Base-by-base conservation (phyloP, 2,888 invertebrate genomes). In the Xestoiulus laeticollis region DNA sequence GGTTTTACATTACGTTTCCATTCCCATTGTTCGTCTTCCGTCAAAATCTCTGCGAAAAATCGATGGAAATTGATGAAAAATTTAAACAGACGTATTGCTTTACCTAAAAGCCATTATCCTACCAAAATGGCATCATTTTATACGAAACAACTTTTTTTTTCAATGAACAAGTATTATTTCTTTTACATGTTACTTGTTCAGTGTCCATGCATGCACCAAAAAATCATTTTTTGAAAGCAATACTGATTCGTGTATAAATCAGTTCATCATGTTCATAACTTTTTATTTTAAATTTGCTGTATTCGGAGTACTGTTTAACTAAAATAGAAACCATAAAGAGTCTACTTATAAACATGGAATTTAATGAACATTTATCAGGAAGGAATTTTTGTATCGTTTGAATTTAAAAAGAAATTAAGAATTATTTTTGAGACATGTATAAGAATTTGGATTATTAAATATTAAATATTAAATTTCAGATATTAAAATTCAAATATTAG, bases 1-100 rank as follows among this genome's bases (percentile, higher is more conserved):
- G 78, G 78, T 78, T 78, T 78, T 78, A 30, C 78, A 78, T 78
- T 78, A 30, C 78, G 30, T 78, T 78, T 78, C 30, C 78, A 78
- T 30, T 78, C 78, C 12, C 12, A 78, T 78, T 30, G 30, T 26
- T 30, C 78, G 78, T 78, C 78, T 30, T 30, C 30, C 78, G 30
- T 30, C 16, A 14, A 78, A 78, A 30, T 30, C 30, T 78, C 30
- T 2, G 30, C 1, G 30, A 78, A 78, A 59, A 30, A 78, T 78
- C 78, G 78, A 78, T 78, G 14, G 30, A 30, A 30, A 78, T 78
- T 78, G 22, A 78, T 78, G 78, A 78, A 78, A 78, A 78, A 78
- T 78, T 78, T 78, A 78, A 30, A 78, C 30, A 22, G 78, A 78
- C 78, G 22, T 78, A 78, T 78, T 78, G 30, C 22, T 78, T 78